Conservation (phyloP, 2,113 vertebrate species). For the Acanthochromis polyacanthus region DNA sequence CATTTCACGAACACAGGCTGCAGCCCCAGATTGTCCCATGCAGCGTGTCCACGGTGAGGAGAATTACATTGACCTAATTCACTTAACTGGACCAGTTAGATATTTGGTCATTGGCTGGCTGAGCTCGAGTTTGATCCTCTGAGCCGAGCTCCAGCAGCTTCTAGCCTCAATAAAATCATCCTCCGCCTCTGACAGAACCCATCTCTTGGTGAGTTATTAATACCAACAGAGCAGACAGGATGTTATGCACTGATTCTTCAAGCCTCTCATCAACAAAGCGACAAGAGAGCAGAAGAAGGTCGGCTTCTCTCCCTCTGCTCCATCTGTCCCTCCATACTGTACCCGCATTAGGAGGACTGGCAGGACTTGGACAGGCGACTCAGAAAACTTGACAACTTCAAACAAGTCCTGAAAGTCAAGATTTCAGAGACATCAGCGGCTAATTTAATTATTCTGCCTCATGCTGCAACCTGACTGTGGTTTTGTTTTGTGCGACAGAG, state of each 20-base stretch:
- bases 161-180: constrained; percentile 74
- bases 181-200: constrained; percentile 72
- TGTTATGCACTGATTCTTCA: constrained; percentile 77
- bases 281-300: constrained; percentile 60
- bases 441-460: constrained; percentile 5
- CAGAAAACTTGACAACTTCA: constrained; percentile 40
- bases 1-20: constrained; percentile 41
- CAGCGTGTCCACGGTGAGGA: constrained; percentile 57
- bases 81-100: constrained; percentile 73
- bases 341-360: constrained; percentile 30
- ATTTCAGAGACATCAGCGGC: constrained; percentile 7
- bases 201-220: constrained; percentile 76
- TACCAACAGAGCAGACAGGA: constrained; percentile 76
- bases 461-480: neutral
- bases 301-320: constrained; percentile 54
- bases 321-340: constrained; percentile 64
- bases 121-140: constrained; percentile 68
- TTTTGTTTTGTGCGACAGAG: neutral
- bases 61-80: constrained; percentile 77
- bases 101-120: constrained; percentile 68
- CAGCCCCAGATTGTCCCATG: constrained; percentile 43
- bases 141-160: constrained; percentile 71
- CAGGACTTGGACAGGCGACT: constrained; percentile 29
- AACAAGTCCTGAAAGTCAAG: constrained; percentile 1
- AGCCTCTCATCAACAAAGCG: constrained; percentile 73